A percentile compares a stretch with the other conserved stretches of the same genome.
These are phyloP conservation scores for Pemphigus obesinymphae DNA, from an alignment of 1,140 invertebrate genomes.

Conservation along the genomic window DNA sequence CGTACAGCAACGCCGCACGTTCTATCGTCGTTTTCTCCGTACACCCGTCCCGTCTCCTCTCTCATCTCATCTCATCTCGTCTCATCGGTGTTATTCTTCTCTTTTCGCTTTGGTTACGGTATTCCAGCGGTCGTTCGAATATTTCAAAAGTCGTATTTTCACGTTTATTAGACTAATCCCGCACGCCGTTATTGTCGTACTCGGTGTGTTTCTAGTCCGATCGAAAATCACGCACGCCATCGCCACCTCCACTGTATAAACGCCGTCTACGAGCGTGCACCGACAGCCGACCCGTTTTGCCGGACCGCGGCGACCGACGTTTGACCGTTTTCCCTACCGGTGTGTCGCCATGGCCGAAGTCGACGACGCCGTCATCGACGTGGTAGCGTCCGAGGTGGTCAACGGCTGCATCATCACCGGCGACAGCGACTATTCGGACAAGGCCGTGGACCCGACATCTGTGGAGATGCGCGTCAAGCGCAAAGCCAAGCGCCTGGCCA, in stretches of 20 bases:
- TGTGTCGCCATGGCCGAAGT: conserved; percentile 22
- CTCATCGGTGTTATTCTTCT: not conserved
- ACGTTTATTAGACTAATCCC: not conserved
- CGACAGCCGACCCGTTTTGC: too few species aligned
- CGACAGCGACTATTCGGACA: conserved; percentile 36
- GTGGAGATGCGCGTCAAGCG: conserved; percentile 52
- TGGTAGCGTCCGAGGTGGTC: conserved; percentile 25
- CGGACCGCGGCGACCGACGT: too few species aligned
- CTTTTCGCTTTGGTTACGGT: too few species aligned
- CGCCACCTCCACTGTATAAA: too few species aligned
- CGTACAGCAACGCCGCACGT: not conserved
- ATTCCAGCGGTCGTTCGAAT: too few species aligned
- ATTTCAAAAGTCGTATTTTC: not conserved
- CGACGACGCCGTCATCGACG: conserved; percentile 23
- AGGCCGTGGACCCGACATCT: conserved; percentile 33
- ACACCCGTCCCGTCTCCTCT: not conserved
- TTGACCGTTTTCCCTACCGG: too few species aligned
- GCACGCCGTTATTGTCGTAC: not conserved
- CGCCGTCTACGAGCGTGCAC: too few species aligned
- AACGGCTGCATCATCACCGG: conserved; percentile 26
- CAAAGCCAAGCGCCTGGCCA: conserved; percentile 56
- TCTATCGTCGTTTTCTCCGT: not conserved
- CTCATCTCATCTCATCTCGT: not conserved
- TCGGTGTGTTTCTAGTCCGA: too few species aligned
- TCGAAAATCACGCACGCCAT: too few species aligned